These are phyloP conservation scores for Rhamnusium bicolor DNA, from an alignment of 2,888 invertebrate genomes.

Conservation along the genomic window DNA sequence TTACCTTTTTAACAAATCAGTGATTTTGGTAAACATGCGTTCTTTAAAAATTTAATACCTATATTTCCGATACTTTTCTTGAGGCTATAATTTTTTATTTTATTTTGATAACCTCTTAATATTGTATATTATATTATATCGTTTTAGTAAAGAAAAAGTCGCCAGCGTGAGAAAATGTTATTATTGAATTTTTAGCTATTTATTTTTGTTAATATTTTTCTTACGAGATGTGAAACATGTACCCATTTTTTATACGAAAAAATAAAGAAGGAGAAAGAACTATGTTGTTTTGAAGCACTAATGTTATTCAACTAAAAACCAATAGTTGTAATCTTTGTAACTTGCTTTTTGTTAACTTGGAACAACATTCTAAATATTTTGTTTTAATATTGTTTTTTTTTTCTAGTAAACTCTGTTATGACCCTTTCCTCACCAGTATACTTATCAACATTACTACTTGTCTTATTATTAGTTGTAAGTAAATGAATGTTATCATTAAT, in stretches of 20 bases:
- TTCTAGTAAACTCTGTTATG: conserved; percentile 45
- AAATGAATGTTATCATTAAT: not conserved
- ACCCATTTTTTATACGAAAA: no score
- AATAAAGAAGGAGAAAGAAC: no score
- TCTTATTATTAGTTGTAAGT: conserved; percentile 24
- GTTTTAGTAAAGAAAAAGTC: not conserved
- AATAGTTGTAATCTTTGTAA: not conserved
- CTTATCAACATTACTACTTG: conserved; percentile 18
- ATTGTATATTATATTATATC: no score
- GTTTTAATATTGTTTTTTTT: conserved; percentile 18
- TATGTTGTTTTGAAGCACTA: not conserved
- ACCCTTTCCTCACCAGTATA: conserved; percentile 31
- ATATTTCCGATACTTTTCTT: no score
- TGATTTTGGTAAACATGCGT: no score
- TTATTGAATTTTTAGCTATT: no score
- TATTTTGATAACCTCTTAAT: no score
- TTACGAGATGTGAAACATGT: no score
- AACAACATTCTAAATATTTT: not conserved
- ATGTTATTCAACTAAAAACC: not conserved
- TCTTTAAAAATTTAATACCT: no score
- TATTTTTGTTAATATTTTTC: no score
- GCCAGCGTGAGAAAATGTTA: not conserved
- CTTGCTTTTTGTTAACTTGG: not conserved
- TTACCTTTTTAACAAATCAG: no score
- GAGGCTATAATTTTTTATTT: no score